A percentile compares a stretch with the other conserved stretches of the same genome.
phyloP scores from a whole-genome alignment of 2,797 vertebrate species.

The Adelosebastes latens region DNA sequence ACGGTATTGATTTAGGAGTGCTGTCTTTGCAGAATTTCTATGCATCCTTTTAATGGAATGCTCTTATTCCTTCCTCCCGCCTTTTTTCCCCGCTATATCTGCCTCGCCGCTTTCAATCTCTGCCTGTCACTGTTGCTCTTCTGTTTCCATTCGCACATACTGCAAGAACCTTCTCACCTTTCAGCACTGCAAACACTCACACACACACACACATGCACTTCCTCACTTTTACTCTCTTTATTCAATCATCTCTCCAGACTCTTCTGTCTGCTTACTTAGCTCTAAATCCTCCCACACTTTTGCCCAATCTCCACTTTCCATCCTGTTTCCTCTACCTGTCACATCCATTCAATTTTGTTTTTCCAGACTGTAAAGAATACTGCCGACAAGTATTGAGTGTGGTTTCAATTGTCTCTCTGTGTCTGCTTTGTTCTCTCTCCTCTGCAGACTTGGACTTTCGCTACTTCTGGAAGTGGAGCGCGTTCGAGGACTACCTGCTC shows the following conservation, averaged over 20 bases:
- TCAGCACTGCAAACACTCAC: background rate
- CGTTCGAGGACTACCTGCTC: constrained; percentile 85
- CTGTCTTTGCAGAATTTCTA: constrained; percentile 57
- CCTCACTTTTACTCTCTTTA: background rate
- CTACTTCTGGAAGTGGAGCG: constrained; percentile 87
- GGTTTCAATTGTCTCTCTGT: background rate
- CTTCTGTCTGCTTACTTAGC: background rate
- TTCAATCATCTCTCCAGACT: constrained; percentile 5
- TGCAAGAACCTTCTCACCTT: background rate
- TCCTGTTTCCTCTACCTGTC: background rate
- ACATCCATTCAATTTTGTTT: background rate
- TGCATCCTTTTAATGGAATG: constrained; percentile 57
- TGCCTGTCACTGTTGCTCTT: constrained; percentile 5
- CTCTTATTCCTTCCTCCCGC: background rate
- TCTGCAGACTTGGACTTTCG: constrained; percentile 79
- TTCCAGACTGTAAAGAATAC: background rate
- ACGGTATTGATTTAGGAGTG: constrained; percentile 55
- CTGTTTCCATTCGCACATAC: constrained; percentile 7
- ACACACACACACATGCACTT: background rate
- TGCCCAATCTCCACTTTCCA: background rate
- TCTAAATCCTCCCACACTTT: background rate
- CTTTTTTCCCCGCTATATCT: background rate
- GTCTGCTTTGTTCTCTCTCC: background rate
- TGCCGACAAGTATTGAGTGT: background rate
- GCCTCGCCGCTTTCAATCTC: constrained; percentile 8